Base-by-base conservation (phyloP, 2,797 vertebrate species). In the Phataginus tetradactyla region DNA sequence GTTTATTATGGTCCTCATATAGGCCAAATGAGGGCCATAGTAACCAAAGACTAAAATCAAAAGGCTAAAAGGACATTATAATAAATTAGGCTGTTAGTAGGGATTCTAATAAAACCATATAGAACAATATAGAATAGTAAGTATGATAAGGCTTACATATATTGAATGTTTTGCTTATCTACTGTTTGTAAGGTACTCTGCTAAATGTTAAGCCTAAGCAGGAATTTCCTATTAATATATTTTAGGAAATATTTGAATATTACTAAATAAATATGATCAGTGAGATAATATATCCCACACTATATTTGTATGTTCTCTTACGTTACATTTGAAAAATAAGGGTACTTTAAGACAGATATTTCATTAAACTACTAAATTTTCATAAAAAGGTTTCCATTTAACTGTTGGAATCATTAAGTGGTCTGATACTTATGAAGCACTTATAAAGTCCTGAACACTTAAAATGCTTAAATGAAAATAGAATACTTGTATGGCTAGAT, bases 341-440 rank as follows among this genome's bases (percentile, higher is more conserved):
- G 90, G 18, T 84, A 79, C 32, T 45, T 84, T 75, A 92, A 93
- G 59, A 49, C 59, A 94, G n/a, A 34, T 88, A 88, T 39, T 88
- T 90, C 32, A 92, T 79, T 95, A 95, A 90, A 59, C 72, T 87
- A 84, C 42, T 74, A 85, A 66, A 83, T 72, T 95, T 96, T 74
- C 55, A 86, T 57, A 69, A 94, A 94, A 95, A 72, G 6, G 2
- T 77, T 91, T 96, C 83, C 74, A 88, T 59, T 92, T 91, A 77
- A 69, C 21, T 92, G 27, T 74, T 88, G 27, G 34, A 93, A 72
- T 92, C 17, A 34, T 83, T 45, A 96, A 85, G 34, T 64, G 29
- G 66, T 61, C 9, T 83, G 72, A 75, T 90, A 89, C 64, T 55
- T 95, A 90, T 83, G 93, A 94, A 95, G 86, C n/a, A 90, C 42